Conservation (phyloP, 2,888 invertebrate genomes). For the Ichneumoninae sp. region DNA sequence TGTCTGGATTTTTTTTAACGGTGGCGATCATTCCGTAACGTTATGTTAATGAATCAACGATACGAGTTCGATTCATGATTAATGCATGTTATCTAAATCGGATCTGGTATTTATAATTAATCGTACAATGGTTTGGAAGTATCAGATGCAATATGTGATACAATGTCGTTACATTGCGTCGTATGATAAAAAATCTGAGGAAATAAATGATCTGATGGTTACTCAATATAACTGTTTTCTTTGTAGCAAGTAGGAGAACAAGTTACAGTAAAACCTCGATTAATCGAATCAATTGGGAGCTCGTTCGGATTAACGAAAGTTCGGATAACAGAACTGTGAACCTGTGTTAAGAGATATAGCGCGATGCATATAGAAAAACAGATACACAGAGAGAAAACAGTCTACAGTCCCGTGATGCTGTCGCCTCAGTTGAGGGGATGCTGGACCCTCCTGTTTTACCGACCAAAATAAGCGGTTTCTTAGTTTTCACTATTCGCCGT, state of each 20-base stretch:
- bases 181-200: neutral
- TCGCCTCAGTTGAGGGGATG: too few relatives aligned
- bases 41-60: neutral
- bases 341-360: too few relatives aligned
- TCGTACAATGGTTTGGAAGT: neutral
- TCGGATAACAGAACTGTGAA: neutral
- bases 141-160: slow-evolving; percentile 9
- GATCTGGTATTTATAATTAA: neutral
- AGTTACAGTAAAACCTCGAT: neutral
- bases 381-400: too few relatives aligned
- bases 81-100: neutral
- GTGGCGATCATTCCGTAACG: neutral
- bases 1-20: neutral
- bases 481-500: too few relatives aligned
- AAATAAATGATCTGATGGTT: neutral
- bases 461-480: too few relatives aligned
- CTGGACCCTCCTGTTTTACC: too few relatives aligned
- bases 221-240: neutral
- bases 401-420: too few relatives aligned
- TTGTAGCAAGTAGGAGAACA: neutral
- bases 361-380: too few relatives aligned
- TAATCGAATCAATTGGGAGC: too few relatives aligned
- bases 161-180: neutral
- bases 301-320: too few relatives aligned
- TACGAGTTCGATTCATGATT: neutral